Evolutionary conservation across 1,140 invertebrate genomes (phyloP).

Genomic region (Monochamus saltuarius): DNA sequence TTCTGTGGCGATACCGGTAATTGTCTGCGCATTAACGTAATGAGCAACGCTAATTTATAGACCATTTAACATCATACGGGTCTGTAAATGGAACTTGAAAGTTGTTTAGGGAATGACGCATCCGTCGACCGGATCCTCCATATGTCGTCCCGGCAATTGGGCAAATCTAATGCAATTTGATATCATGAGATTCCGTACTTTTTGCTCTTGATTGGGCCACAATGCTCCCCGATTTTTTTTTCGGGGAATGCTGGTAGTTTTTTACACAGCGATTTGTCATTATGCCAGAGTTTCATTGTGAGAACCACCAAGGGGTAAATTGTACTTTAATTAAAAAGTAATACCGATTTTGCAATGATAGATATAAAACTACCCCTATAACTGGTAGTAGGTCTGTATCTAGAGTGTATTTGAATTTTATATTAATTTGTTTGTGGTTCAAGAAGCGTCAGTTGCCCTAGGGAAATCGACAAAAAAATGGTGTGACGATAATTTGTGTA

Average conservation of each 20-base stretch:
- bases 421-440: too few species aligned
- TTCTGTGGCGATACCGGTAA: background rate
- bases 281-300: too few species aligned
- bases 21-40: background rate
- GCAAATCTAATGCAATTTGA: slow-evolving; percentile 11
- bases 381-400: too few species aligned
- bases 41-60: slow-evolving; percentile 11
- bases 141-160: slow-evolving; percentile 9
- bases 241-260: background rate
- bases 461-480: too few species aligned
- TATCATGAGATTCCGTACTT: slow-evolving; percentile 3
- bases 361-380: too few species aligned
- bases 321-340: too few species aligned
- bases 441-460: too few species aligned
- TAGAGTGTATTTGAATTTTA: too few species aligned
- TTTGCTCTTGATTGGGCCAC: slow-evolving; percentile 3
- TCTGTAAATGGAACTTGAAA: slow-evolving; percentile 1
- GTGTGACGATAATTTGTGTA: too few species aligned
- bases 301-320: too few species aligned
- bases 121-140: background rate
- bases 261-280: background rate
- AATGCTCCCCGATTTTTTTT: slow-evolving; percentile 10
- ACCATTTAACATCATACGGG: slow-evolving; percentile 13
- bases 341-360: too few species aligned
- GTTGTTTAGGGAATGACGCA: slow-evolving; percentile 6